Evolutionary conservation across 2,888 invertebrate genomes (phyloP), one percentile per base, ranked within the genome.

Genomic region (Pasiphila rectangulata): DNA sequence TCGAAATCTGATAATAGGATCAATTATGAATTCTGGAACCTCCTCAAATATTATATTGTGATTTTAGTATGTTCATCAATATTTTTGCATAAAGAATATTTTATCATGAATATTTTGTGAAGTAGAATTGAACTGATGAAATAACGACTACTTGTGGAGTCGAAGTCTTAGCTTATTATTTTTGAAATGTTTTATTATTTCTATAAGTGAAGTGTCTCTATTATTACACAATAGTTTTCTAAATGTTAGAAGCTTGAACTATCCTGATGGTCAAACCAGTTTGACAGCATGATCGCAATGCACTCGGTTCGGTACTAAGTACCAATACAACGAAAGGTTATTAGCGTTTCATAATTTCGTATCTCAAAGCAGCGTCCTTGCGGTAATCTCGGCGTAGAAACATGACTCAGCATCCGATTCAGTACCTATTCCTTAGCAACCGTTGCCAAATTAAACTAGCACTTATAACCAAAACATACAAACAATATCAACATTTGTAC

Each of bases 331-430:
- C 59, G 59, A 47, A 58, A 61, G 56, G 56, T 60, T 59, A 57
- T 51, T 54, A 48, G 44, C 37, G 56, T 71, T 72, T 68, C 62
- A 71, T 72, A 70, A 72, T 71, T 71, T 70, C 63, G 13, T 72
- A 72, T 74, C 72, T 76, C 59, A 70, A 69, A 75, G 69, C 69
- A 69, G 67, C 79, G 82, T 75, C 83, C 83, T 83, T 82, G 83
- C 60, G 64, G 67, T 72, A 75, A 75, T 78, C 73, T 75, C 64
- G 68, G 75, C 73, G 63, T 74, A 67, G 78, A 59, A 77, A 74
- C 79, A 69, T 82, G 79, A 82, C 62, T 83, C 83, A 81, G 67
- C 62, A 54, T n/a, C 55, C 69, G 64, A 68, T n/a, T n/a, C n/a
- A n/a, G n/a, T 72, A 73, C 69, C 66, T 59, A 59, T 67, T 71